These are phyloP conservation scores for Holotrichia oblita DNA, from an alignment of 1,140 invertebrate species.

Conservation along the genomic window DNA sequence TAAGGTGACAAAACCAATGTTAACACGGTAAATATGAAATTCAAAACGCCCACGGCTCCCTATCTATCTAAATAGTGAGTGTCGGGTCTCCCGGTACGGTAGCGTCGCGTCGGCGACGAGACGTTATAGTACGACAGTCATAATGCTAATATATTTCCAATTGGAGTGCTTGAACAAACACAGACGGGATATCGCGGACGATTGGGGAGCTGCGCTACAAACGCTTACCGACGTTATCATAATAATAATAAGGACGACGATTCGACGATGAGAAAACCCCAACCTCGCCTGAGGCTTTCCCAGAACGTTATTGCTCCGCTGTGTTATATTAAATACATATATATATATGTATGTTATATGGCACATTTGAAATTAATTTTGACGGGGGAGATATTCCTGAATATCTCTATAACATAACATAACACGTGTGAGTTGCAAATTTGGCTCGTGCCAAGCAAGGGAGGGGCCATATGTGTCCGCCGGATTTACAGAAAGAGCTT, in stretches of 20 bases:
- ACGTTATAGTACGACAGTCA: too few relatives aligned
- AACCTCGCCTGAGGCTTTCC: neutral
- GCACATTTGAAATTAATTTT: too few relatives aligned
- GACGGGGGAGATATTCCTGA: too few relatives aligned
- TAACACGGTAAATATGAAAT: conserved; percentile 54
- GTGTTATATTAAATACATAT: too few relatives aligned
- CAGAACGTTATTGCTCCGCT: conserved; percentile 28
- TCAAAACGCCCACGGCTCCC: conserved; percentile 49
- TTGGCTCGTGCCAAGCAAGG: too few relatives aligned
- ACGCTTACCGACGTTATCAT: neutral
- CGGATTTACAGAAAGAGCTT: too few relatives aligned
- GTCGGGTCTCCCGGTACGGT: neutral
- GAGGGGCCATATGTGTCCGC: too few relatives aligned
- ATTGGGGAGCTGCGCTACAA: neutral
- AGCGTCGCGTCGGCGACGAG: neutral
- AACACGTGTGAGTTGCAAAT: too few relatives aligned
- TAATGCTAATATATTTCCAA: conserved; percentile 32
- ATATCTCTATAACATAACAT: too few relatives aligned
- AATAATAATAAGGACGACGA: neutral
- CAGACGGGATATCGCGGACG: neutral
- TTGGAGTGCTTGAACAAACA: conserved; percentile 11
- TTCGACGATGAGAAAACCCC: neutral
- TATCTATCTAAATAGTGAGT: too few relatives aligned
- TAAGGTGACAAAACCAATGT: conserved; percentile 47
- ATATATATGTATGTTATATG: too few relatives aligned